phyloP scores from a whole-genome alignment of 2,797 vertebrate genomes.

The Crax fasciolata region DNA sequence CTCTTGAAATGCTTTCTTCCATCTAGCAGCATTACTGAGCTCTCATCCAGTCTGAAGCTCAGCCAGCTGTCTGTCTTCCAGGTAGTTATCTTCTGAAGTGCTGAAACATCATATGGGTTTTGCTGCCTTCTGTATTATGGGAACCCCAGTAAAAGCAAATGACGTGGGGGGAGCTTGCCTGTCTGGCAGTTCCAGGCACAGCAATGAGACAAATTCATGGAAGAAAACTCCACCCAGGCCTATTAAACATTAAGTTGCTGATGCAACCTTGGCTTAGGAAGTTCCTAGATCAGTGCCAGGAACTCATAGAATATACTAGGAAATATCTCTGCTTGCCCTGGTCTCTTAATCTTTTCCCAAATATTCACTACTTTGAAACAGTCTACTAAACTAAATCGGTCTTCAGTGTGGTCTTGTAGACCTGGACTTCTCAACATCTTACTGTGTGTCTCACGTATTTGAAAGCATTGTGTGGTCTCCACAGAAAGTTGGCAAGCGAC shows the following conservation, averaged over 20 bases:
- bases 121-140: neutral
- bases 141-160: slow-evolving; percentile 38
- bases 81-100: slow-evolving; percentile 44
- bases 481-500: slow-evolving; percentile 28
- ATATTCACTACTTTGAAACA: neutral
- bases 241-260: slow-evolving; percentile 29
- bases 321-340: slow-evolving; percentile 10
- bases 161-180: neutral
- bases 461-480: slow-evolving; percentile 59
- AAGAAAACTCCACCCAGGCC: neutral
- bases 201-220: neutral
- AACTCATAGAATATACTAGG: neutral
- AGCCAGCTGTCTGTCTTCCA: slow-evolving; percentile 58
- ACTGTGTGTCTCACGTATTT: neutral
- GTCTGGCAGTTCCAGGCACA: slow-evolving; percentile 10
- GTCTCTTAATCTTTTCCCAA: slow-evolving; percentile 10
- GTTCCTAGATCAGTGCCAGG: neutral
- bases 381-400: slow-evolving; percentile 28
- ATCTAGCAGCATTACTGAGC: neutral
- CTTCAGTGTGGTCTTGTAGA: slow-evolving; percentile 23
- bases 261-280: slow-evolving; percentile 20
- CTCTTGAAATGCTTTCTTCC: slow-evolving; percentile 27
- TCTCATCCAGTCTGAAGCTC: slow-evolving; percentile 6
- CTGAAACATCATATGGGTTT: slow-evolving; percentile 31
- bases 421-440: neutral